These are phyloP conservation scores for Lepus timidus DNA, from an alignment of 2,113 vertebrate genomes.

Conservation along the genomic window DNA sequence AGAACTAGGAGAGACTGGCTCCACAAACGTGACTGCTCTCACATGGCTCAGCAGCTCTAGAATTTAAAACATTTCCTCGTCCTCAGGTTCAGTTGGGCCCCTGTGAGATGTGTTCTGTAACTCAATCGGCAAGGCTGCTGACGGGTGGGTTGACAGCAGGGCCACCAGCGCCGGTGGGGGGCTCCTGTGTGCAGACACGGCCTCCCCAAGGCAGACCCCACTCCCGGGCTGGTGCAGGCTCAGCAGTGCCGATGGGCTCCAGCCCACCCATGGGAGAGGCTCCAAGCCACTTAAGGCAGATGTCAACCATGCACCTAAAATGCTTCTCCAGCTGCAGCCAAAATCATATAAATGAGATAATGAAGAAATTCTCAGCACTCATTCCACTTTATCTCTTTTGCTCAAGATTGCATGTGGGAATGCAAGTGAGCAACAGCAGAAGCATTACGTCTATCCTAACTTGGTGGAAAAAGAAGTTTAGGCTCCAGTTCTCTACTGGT, in stretches of 20 bases:
- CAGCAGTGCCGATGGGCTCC: background rate
- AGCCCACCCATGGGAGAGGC: accelerated
- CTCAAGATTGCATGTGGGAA: background rate
- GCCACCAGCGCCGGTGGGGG: slow-evolving; percentile 37
- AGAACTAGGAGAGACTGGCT: slow-evolving; percentile 84
- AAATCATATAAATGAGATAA: background rate
- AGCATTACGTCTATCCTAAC: background rate
- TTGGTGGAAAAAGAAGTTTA: background rate
- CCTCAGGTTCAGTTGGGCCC: slow-evolving; percentile 86
- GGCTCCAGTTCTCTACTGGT: background rate
- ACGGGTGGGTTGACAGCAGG: slow-evolving; percentile 44
- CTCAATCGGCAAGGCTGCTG: slow-evolving; percentile 79
- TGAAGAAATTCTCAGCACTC: background rate
- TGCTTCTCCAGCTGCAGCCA: background rate
- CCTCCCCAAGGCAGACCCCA: background rate
- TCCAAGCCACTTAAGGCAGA: background rate
- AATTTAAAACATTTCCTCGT: slow-evolving; percentile 89
- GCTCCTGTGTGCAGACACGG: slow-evolving; percentile 37
- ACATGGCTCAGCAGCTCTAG: slow-evolving; percentile 83
- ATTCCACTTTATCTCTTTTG: background rate
- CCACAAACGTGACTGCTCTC: slow-evolving; percentile 76
- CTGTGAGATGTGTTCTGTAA: slow-evolving; percentile 84
- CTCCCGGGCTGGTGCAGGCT: background rate
- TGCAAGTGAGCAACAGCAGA: background rate
- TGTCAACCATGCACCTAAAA: background rate